Conservation (phyloP, 2,888 invertebrate species). For the Antitype chi region DNA sequence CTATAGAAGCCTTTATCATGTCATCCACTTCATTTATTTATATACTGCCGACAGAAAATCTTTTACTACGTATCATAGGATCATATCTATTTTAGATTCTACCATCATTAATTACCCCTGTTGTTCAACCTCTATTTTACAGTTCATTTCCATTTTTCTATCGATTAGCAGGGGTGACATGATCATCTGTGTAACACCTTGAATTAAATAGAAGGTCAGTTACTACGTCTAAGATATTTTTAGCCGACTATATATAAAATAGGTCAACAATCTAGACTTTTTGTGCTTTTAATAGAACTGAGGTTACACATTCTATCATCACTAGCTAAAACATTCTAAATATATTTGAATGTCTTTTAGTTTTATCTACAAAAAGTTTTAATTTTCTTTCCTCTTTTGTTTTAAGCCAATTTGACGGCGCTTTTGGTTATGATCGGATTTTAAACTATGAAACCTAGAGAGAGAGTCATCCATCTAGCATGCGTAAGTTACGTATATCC, state of each 20-base stretch:
- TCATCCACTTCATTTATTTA: not conserved
- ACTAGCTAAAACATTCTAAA: not conserved
- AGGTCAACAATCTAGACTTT: not conserved
- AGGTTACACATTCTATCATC: no score
- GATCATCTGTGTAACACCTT: slow-evolving; percentile 37
- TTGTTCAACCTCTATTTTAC: slow-evolving; percentile 24
- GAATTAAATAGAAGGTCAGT: slow-evolving; percentile 53
- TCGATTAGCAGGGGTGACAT: slow-evolving; percentile 32
- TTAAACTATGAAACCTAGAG: no score
- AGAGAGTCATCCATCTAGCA: no score
- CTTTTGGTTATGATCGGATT: not conserved
- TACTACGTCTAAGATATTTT: slow-evolving; percentile 26
- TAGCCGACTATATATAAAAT: slow-evolving; percentile 20
- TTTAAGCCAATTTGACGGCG: not conserved
- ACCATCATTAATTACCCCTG: not conserved
- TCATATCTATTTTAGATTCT: slow-evolving; percentile 14
- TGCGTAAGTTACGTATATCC: no score
- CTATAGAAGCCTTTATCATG: not conserved
- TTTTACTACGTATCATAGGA: not conserved
- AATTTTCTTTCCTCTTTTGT: not conserved
- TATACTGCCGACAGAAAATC: not conserved
- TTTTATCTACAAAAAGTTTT: not conserved
- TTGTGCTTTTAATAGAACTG: not conserved
- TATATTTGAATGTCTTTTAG: not conserved
- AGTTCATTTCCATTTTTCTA: slow-evolving; percentile 38